These are phyloP conservation scores for Slavum lentiscoides DNA, from an alignment of 2,888 invertebrate species.

Conservation along the genomic window DNA sequence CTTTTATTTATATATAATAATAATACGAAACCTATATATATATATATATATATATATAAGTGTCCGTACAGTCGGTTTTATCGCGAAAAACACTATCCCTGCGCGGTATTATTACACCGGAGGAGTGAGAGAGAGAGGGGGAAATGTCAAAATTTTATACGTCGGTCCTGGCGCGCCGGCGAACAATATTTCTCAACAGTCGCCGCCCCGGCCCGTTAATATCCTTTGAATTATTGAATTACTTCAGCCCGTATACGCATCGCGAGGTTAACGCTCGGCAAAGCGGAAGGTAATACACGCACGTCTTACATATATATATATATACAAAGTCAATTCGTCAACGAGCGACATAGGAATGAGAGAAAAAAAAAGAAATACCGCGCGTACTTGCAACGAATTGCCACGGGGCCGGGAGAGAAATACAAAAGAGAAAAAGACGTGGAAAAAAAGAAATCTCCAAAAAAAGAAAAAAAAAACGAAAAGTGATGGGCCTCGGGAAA, in stretches of 20 bases:
- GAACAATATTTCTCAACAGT: too few species aligned
- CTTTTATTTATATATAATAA: too few species aligned
- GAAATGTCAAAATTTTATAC: too few species aligned
- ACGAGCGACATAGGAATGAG: neutral
- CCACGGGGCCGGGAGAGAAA: neutral
- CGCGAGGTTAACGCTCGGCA: neutral
- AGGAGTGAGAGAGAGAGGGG: too few species aligned
- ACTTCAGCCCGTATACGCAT: neutral
- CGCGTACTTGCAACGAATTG: too few species aligned
- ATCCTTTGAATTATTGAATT: neutral
- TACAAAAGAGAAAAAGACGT: neutral
- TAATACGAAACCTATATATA: too few species aligned
- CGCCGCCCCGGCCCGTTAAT: neutral
- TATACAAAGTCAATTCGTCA: neutral
- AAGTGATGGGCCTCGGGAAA: neutral
- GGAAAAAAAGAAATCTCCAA: neutral
- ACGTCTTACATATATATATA: neutral
- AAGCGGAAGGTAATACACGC: slow-evolving; percentile 3
- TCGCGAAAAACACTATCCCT: too few species aligned
- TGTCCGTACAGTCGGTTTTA: too few species aligned
- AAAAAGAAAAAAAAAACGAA: neutral
- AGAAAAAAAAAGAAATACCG: neutral
- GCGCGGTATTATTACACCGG: too few species aligned
- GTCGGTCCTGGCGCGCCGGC: too few species aligned
- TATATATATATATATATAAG: too few species aligned